A percentile compares a stretch with the other conserved stretches of the same genome.
phyloP scores from a whole-genome alignment of 2,797 vertebrate genomes.

The Pipistrellus kuhlii region DNA sequence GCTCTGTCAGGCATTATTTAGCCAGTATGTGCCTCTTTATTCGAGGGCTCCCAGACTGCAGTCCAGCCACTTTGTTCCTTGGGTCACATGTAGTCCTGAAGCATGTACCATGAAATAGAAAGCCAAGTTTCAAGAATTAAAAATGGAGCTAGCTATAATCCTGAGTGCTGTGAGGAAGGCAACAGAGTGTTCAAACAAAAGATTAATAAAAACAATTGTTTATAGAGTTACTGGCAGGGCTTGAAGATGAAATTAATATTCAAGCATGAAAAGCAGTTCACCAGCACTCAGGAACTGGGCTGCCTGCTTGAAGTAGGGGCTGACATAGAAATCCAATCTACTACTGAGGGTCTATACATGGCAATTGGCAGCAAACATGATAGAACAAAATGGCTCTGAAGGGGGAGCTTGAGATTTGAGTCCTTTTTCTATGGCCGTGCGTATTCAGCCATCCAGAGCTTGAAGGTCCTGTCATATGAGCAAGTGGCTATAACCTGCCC shows the following conservation, averaged over 20 bases:
- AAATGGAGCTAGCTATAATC: constrained; percentile 41
- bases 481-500: constrained; percentile 97
- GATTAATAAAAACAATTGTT: constrained; percentile 38
- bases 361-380: constrained; percentile 69
- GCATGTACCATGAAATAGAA: background rate
- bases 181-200: constrained; percentile 32
- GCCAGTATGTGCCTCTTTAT: background rate
- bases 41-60: background rate
- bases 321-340: constrained; percentile 32
- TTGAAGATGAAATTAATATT: constrained; percentile 41
- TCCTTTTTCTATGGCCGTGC: background rate
- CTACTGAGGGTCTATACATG: background rate
- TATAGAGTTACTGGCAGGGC: constrained; percentile 37
- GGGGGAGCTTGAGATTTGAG: background rate
- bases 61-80: background rate
- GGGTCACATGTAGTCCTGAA: background rate
- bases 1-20: background rate
- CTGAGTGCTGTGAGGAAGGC: constrained; percentile 1
- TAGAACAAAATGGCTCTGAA: constrained; percentile 44
- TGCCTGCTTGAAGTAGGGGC: background rate
- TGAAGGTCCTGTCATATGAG: constrained; percentile 98
- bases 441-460: constrained; percentile 96
- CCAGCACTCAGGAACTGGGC: constrained; percentile 7
- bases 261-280: constrained; percentile 27
- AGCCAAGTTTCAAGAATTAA: constrained; percentile 59